A percentile compares a stretch with the other conserved stretches of the same genome.
phyloP scores from a whole-genome alignment of 2,797 vertebrate genomes.

The Phalloptychus januarius region DNA sequence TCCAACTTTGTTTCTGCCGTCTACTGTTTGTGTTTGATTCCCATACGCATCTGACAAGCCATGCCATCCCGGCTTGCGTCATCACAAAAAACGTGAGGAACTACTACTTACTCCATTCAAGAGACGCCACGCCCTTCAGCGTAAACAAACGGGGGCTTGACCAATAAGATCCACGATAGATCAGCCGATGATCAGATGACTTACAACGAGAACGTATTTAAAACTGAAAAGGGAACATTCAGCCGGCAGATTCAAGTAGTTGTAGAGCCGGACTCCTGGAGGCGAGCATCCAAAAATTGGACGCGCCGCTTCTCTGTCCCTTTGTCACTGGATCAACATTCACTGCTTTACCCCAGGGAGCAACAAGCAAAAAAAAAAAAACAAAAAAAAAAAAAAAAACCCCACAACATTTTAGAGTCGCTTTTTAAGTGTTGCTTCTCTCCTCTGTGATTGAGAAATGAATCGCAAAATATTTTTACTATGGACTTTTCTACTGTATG shows the following conservation, averaged over 20 bases:
- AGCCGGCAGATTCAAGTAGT: slow-evolving; percentile 57
- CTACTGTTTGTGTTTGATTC: not conserved
- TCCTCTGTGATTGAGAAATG: slow-evolving; percentile 63
- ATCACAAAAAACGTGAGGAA: slow-evolving; percentile 45
- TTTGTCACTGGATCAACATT: slow-evolving; percentile 40
- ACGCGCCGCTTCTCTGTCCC: slow-evolving; percentile 37
- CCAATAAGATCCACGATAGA: slow-evolving; percentile 78
- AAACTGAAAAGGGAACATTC: slow-evolving; percentile 77
- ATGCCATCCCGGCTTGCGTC: slow-evolving; percentile 31
- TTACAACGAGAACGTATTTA: slow-evolving; percentile 81
- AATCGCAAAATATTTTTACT: slow-evolving; percentile 48
- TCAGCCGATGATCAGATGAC: slow-evolving; percentile 89
- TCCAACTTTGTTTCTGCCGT: not conserved
- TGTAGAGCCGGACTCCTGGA: slow-evolving; percentile 16
- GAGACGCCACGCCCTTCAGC: slow-evolving; percentile 76
- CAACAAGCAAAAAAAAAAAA: not conserved
- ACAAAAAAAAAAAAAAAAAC: too few relatives aligned
- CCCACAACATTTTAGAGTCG: not conserved
- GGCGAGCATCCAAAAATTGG: slow-evolving; percentile 29
- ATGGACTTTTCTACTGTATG: slow-evolving; percentile 67
- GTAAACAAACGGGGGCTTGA: slow-evolving; percentile 82
- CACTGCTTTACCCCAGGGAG: not conserved
- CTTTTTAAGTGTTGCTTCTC: slow-evolving; percentile 17
- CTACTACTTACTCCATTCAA: slow-evolving; percentile 77
- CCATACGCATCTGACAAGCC: not conserved